Evolutionary conservation across 2,113 vertebrate genomes (phyloP).

Genomic region (Neofelis nebulosa): DNA sequence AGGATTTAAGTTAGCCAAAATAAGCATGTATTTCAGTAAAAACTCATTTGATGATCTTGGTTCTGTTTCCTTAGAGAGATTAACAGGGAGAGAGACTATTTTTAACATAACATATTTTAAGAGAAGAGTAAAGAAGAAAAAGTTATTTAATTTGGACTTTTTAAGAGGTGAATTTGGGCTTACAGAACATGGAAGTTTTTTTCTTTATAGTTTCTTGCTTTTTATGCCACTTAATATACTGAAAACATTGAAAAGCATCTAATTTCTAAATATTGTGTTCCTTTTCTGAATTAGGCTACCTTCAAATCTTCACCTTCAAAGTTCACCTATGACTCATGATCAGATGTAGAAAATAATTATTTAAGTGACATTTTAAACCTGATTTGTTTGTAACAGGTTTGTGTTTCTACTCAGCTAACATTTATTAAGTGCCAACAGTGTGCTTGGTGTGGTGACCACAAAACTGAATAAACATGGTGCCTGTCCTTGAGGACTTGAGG

Average conservation of each 20-base stretch:
- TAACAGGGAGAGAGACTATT: background rate
- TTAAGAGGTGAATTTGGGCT: constrained; percentile 12
- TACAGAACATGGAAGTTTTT: background rate
- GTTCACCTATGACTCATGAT: background rate
- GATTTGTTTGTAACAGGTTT: constrained; percentile 2
- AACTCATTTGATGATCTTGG: background rate
- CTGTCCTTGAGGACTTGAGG: background rate
- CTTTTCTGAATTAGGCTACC: background rate
- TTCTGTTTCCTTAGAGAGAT: constrained; percentile 51
- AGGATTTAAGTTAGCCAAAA: constrained; percentile 10
- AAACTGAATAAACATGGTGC: background rate
- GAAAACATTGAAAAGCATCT: background rate
- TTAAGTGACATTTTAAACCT: constrained; percentile 4
- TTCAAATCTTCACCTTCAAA: background rate
- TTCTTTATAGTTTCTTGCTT: constrained; percentile 11
- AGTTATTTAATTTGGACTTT: constrained; percentile 31
- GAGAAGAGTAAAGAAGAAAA: constrained; percentile 22
- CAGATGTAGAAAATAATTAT: background rate
- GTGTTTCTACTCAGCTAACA: background rate
- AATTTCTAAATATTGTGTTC: constrained; percentile 12
- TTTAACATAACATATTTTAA: constrained; percentile 30
- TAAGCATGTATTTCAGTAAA: constrained; percentile 53
- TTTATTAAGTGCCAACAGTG: background rate
- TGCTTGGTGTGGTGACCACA: background rate
- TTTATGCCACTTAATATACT: background rate